Base-by-base conservation (phyloP, 2,888 invertebrate species). In the Tipula lateralis region DNA sequence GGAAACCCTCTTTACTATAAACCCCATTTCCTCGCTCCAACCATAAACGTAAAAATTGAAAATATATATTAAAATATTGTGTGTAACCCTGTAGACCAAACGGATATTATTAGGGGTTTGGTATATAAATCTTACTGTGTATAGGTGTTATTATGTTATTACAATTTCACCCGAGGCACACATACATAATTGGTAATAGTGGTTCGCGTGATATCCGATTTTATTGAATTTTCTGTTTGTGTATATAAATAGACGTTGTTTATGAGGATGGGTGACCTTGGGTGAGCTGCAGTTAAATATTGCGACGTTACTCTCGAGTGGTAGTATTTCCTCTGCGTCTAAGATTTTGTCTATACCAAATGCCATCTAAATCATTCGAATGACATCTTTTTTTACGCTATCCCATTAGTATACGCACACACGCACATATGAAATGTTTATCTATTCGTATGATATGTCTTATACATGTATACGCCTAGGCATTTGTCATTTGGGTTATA, bases 401-500 rank as follows among this genome's bases (percentile, higher is more conserved):
- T 24, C 24, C 6, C n/a, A n/a, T n/a, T n/a, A 66, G 24, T 66
- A 24, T 66, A 66, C 24, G 24, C 39, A 44, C 19, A 66, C 7
- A 24, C 1, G 9, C 66, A 66, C 66, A 44, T n/a, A 16, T 44
- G n/a, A 44, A 44, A 44, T 12, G 9, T 9, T 24, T 50, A 50
- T 50, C 44, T 44, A 44, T 44, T 16, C 16, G 44, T 50, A 16
- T n/a, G n/a, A 44, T 13, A 24, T 66, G 24, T 24, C 7, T n/a
- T 66, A 24, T 66, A 66, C 16, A 36, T 36, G 36, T 6, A 6
- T 36, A 2, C 12, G 36, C 36, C 36, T 36, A 36, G 9, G 66
- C 66, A 24, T 66, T 66, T 66, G 66, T 66, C 66, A 66, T 66
- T 66, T 66, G 24, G 66, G 66, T 66, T 66, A 24, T 66, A 66